Conservation (phyloP, 2,797 vertebrate species). For the Peromyscus aztecus region DNA sequence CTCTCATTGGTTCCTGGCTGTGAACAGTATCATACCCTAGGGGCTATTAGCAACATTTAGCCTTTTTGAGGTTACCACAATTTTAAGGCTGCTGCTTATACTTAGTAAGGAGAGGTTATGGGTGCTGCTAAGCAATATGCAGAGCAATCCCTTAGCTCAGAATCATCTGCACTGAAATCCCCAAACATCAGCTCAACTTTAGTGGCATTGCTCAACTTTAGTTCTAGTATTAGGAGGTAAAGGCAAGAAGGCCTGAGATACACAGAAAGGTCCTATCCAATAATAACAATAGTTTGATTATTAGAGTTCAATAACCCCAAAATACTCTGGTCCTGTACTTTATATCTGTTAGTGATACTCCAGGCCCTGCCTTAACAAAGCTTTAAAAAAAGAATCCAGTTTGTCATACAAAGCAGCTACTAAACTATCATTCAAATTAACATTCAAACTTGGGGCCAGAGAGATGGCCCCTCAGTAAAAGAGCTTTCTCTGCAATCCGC, state of each 20-base stretch:
- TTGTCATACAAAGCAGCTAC: neutral
- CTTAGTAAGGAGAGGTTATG: neutral
- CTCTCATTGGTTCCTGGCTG: neutral
- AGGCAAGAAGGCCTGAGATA: neutral
- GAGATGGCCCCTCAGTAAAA: neutral
- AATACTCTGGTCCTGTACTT: neutral
- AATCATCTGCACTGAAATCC: neutral
- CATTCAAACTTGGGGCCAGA: neutral
- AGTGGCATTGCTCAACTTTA: neutral
- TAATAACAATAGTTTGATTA: neutral
- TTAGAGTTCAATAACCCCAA: neutral
- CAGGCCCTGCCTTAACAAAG: neutral
- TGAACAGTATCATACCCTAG: neutral
- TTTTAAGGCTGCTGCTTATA: neutral
- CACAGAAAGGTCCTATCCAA: neutral
- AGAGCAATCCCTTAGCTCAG: no score
- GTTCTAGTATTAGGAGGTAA: neutral
- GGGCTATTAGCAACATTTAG: neutral
- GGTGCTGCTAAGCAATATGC: neutral
- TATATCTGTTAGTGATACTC: neutral
- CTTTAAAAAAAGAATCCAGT: neutral
- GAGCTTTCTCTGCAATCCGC: neutral
- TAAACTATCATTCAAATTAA: neutral
- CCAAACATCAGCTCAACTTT: neutral
- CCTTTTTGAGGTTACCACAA: neutral